Evolutionary conservation across 1,140 invertebrate species (phyloP).

Genomic region (Eulimnadia texana): DNA sequence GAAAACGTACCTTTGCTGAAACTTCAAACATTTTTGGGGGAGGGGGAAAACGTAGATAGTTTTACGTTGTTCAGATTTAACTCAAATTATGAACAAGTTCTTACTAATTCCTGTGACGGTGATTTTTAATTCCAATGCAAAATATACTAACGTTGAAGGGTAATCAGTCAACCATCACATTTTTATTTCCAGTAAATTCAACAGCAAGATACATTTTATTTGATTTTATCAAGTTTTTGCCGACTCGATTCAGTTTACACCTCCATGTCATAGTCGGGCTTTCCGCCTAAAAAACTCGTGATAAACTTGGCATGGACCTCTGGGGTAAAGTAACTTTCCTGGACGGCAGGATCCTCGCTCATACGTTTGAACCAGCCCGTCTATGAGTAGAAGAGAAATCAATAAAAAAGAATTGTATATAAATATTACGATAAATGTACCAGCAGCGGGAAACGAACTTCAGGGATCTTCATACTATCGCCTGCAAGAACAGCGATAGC

Average conservation of each 20-base stretch:
- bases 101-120: too few species aligned
- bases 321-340: slow-evolving; percentile 43
- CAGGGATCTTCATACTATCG: slow-evolving; percentile 8
- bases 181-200: too few species aligned
- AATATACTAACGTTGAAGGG: too few species aligned
- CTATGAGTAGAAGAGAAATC: slow-evolving; percentile 33
- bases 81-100: too few species aligned
- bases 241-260: not conserved
- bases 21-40: too few species aligned
- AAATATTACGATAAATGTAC: slow-evolving; percentile 25
- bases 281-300: slow-evolving; percentile 43
- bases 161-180: too few species aligned
- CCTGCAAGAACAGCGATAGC: slow-evolving; percentile 17
- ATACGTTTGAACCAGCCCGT: slow-evolving; percentile 48
- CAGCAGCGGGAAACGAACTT: slow-evolving; percentile 27
- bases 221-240: not conserved
- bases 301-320: slow-evolving; percentile 56
- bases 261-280: slow-evolving; percentile 48
- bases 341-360: slow-evolving; percentile 52
- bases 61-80: too few species aligned
- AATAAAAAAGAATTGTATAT: not conserved
- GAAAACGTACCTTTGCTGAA: too few species aligned
- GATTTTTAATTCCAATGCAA: too few species aligned
- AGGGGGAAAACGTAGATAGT: too few species aligned
- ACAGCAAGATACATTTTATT: too few species aligned